phyloP scores from a whole-genome alignment of 2,888 invertebrate species.

The Melanchra persicariae region DNA sequence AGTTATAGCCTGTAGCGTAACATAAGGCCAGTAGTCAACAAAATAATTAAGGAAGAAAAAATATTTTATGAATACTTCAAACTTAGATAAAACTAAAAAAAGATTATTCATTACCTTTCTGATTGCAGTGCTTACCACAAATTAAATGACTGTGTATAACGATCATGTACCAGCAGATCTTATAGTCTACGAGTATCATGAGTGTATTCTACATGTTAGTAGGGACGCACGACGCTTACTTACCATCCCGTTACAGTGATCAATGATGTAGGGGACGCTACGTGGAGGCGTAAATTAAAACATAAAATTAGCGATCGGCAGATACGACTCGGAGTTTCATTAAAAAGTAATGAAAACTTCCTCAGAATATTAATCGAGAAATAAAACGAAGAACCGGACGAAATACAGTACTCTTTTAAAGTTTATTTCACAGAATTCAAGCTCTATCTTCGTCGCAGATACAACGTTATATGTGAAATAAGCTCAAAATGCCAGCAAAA shows the following conservation, averaged over 20 bases:
- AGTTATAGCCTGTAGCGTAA: neutral
- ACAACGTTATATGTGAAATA: conserved; percentile 12
- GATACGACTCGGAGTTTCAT: conserved; percentile 82
- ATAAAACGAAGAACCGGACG: conserved; percentile 71
- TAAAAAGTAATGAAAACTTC: conserved; percentile 86
- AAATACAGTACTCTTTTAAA: conserved; percentile 62
- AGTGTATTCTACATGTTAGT: conserved; percentile 40
- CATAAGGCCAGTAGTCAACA: neutral
- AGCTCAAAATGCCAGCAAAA: conserved; percentile 32
- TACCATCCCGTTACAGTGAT: conserved; percentile 76
- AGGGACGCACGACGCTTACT: conserved; percentile 56
- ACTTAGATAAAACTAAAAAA: neutral
- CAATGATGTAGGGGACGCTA: conserved; percentile 74
- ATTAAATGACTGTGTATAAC: no score
- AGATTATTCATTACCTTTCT: neutral
- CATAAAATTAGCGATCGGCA: conserved; percentile 83
- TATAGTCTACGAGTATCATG: neutral
- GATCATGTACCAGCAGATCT: no score
- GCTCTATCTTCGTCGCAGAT: conserved; percentile 27
- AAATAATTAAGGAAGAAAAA: no score
- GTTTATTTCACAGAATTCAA: conserved; percentile 56
- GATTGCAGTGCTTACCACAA: neutral
- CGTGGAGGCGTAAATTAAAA: conserved; percentile 81
- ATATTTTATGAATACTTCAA: neutral
- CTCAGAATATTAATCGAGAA: conserved; percentile 80